These are phyloP conservation scores for Acanthoscelides obtectus DNA, from an alignment of 2,888 invertebrate species.

Conservation along the genomic window DNA sequence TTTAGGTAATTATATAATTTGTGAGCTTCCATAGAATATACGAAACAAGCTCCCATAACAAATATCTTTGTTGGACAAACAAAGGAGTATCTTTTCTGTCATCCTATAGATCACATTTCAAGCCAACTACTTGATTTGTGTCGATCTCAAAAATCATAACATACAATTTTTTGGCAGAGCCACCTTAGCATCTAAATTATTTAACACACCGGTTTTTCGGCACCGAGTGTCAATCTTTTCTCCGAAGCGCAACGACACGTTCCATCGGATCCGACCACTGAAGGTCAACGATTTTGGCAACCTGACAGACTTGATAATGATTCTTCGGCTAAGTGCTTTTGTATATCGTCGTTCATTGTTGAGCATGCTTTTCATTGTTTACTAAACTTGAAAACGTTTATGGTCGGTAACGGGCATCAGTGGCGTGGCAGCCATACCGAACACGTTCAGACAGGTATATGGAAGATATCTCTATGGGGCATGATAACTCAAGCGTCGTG, in stretches of 20 bases:
- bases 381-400: neutral
- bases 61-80: no score
- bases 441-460: no score
- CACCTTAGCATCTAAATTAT: neutral
- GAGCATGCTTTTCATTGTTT: neutral
- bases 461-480: no score
- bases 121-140: no score
- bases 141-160: neutral
- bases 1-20: no score
- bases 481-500: no score
- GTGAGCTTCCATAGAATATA: no score
- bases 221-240: neutral
- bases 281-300: neutral
- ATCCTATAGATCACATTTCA: no score
- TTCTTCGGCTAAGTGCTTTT: neutral
- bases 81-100: no score
- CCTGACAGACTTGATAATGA: neutral
- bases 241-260: neutral
- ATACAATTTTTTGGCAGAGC: neutral
- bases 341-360: neutral
- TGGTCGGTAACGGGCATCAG: neutral
- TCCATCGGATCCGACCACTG: neutral
- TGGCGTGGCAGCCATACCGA: neutral
- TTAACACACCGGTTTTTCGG: neutral
- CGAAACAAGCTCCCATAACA: no score